phyloP scores from a whole-genome alignment of 1,140 invertebrate species.

The Macrosteles quadrilineatus region DNA sequence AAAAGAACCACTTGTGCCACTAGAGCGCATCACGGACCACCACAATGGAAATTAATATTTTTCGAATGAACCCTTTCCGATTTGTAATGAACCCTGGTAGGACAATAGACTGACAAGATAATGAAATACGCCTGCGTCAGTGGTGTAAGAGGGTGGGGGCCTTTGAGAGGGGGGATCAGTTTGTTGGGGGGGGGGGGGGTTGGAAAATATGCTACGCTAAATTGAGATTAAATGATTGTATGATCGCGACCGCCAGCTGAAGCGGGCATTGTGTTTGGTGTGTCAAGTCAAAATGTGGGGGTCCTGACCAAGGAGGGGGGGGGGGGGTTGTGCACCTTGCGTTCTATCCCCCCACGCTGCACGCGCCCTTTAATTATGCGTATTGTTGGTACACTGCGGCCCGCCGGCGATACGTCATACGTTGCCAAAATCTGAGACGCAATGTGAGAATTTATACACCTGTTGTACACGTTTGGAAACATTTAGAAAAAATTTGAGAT shows the following conservation, averaged over 20 bases:
- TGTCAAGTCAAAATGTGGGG: conserved; percentile 6
- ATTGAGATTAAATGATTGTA: conserved; percentile 39
- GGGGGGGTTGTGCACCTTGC: conserved; percentile 15
- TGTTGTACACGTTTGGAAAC: too few relatives aligned
- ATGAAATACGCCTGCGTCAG: conserved; percentile 16
- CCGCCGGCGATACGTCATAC: too few relatives aligned
- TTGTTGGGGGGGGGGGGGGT: conserved; percentile 11
- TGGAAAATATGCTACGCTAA: conserved; percentile 32
- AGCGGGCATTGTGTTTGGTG: neutral
- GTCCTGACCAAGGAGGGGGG: neutral
- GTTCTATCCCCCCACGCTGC: neutral
- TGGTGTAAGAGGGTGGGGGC: neutral
- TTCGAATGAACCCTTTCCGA: conserved; percentile 21
- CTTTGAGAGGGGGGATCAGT: neutral
- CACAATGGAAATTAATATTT: conserved; percentile 26
- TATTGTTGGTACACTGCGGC: too few relatives aligned
- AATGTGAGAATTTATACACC: too few relatives aligned
- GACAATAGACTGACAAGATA: conserved; percentile 29
- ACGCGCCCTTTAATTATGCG: neutral
- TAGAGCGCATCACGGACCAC: conserved; percentile 2
- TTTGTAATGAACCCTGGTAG: conserved; percentile 14
- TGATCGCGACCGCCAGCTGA: conserved; percentile 7
- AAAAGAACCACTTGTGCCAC: neutral
- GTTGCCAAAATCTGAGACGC: too few relatives aligned
- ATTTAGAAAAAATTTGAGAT: too few relatives aligned